Percentiles rank a stretch among this genome's conserved stretches.
phyloP scores from a whole-genome alignment of 2,797 vertebrate species.

The Coccyzus lansbergi region DNA sequence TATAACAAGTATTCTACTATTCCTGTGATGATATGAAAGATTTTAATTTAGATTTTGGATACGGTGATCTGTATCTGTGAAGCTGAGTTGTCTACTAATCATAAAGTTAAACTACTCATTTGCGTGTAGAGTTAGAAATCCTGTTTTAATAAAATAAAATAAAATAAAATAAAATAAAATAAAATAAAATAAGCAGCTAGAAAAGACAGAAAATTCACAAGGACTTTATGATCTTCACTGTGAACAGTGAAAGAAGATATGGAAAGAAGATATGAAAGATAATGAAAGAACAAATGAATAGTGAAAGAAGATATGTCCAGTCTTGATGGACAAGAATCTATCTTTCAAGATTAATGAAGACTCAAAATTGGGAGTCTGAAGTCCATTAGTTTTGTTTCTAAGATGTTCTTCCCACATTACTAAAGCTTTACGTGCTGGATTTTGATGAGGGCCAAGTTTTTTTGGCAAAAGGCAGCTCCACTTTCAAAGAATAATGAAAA shows the following conservation, averaged over 20 bases:
- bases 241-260: background rate
- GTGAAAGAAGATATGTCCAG: background rate
- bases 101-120: background rate
- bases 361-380: background rate
- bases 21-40: background rate
- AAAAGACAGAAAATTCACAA: background rate
- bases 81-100: background rate
- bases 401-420: background rate
- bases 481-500: background rate
- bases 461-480: background rate
- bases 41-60: background rate
- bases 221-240: background rate
- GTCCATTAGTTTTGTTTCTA: background rate
- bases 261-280: background rate
- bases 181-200: background rate
- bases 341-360: background rate
- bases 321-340: background rate
- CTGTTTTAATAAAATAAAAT: background rate
- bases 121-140: background rate
- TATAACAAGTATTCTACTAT: background rate
- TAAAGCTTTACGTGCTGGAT: background rate
- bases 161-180: background rate
- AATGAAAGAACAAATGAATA: no score
- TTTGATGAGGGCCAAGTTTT: background rate
- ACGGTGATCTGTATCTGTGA: background rate